Percentiles rank a stretch among this genome's conserved stretches.
phyloP scores from a whole-genome alignment of 1,140 invertebrate species.

The Drosophila busckii region DNA sequence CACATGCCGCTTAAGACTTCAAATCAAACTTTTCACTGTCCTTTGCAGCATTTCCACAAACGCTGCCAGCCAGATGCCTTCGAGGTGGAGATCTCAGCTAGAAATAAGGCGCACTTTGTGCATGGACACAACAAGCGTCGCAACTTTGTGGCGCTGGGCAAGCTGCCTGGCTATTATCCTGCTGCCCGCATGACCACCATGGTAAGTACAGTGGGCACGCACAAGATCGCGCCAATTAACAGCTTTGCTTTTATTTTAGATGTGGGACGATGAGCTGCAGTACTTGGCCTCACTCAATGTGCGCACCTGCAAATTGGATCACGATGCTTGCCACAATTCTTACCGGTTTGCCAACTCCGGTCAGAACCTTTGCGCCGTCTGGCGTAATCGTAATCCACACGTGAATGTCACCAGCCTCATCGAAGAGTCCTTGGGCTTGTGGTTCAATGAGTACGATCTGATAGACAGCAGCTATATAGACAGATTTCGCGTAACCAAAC shows the following conservation, averaged over 20 bases:
- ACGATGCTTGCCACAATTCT: slow-evolving; percentile 73
- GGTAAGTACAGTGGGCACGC: slow-evolving; percentile 33
- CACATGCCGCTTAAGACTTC: background rate
- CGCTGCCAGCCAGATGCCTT: slow-evolving; percentile 62
- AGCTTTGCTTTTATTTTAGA: slow-evolving; percentile 23
- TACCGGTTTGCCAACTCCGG: slow-evolving; percentile 67
- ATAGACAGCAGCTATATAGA: slow-evolving; percentile 69
- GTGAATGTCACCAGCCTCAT: slow-evolving; percentile 68
- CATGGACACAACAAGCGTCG: slow-evolving; percentile 70
- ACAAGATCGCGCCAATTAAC: background rate
- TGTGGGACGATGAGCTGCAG: slow-evolving; percentile 76
- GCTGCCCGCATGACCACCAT: slow-evolving; percentile 73
- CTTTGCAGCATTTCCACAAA: slow-evolving; percentile 46
- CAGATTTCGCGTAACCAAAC: slow-evolving; percentile 54
- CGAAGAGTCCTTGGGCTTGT: slow-evolving; percentile 55
- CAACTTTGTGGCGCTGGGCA: slow-evolving; percentile 66
- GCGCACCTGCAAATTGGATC: slow-evolving; percentile 69
- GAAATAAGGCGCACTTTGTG: slow-evolving; percentile 53
- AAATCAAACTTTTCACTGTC: background rate
- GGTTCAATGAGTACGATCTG: slow-evolving; percentile 66
- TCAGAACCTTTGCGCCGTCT: slow-evolving; percentile 67
- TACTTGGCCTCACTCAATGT: slow-evolving; percentile 67
- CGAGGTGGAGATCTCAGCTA: slow-evolving; percentile 59
- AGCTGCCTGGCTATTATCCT: slow-evolving; percentile 68
- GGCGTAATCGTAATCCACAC: slow-evolving; percentile 46